phyloP scores from a whole-genome alignment of 2,797 vertebrate genomes.

The Onychomys torridus region DNA sequence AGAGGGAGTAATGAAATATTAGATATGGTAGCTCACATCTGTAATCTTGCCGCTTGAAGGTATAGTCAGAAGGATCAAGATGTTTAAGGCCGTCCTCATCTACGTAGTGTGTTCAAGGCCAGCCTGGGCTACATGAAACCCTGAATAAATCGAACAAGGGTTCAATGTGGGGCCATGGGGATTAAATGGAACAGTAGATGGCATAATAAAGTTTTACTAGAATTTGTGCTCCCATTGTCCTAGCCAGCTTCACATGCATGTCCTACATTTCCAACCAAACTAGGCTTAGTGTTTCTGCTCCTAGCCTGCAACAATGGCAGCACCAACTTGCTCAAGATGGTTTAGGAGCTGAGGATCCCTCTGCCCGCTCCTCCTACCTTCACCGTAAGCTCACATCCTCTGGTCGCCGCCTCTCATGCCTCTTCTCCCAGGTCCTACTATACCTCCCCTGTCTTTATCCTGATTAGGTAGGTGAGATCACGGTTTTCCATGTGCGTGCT shows the following conservation, averaged over 20 bases:
- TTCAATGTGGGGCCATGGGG: neutral
- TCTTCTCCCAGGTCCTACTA: neutral
- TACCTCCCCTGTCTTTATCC: neutral
- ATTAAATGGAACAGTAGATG: neutral
- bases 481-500: neutral
- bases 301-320: neutral
- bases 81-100: neutral
- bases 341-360: neutral
- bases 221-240: neutral
- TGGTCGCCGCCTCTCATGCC: neutral
- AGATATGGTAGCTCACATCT: neutral
- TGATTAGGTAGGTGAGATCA: neutral
- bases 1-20: neutral
- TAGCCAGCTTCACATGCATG: neutral
- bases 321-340: neutral
- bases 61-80: neutral
- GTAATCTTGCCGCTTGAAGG: neutral
- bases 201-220: neutral
- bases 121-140: neutral
- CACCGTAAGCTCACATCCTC: neutral
- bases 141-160: neutral
- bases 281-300: neutral
- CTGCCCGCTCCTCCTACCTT: neutral
- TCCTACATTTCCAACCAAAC: neutral
- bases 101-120: neutral